Conservation (phyloP, 2,113 vertebrate species). For the Siniperca knerii region DNA sequence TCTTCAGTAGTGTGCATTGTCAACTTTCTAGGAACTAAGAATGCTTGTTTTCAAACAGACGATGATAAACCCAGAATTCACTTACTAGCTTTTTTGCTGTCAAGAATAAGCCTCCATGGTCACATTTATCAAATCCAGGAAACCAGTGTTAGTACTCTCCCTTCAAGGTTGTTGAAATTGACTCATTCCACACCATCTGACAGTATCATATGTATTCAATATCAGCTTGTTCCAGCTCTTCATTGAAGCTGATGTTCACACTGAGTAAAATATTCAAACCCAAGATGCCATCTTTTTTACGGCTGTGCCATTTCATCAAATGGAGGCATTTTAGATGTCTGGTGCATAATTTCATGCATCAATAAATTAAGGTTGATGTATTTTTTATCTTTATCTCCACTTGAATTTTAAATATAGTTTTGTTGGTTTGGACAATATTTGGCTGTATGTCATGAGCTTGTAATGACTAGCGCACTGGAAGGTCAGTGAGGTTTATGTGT, state of each 20-base stretch:
- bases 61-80: neutral
- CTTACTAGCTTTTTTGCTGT: neutral
- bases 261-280: neutral
- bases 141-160: neutral
- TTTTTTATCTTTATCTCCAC: neutral
- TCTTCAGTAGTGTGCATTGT: neutral
- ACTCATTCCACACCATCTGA: neutral
- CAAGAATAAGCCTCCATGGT: neutral
- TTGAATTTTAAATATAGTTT: neutral
- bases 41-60: neutral
- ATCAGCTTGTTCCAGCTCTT: neutral
- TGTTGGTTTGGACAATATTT: neutral
- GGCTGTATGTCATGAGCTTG: neutral
- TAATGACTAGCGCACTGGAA: neutral
- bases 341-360: neutral
- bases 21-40: neutral
- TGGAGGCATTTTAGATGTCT: neutral
- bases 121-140: neutral
- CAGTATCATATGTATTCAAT: neutral
- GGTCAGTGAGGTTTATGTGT: neutral
- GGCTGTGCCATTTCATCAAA: neutral
- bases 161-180: neutral
- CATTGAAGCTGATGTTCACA: neutral
- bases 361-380: neutral
- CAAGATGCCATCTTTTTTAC: neutral